These are phyloP conservation scores for Orussus abietinus DNA, from an alignment of 1,140 invertebrate species.

Conservation along the genomic window DNA sequence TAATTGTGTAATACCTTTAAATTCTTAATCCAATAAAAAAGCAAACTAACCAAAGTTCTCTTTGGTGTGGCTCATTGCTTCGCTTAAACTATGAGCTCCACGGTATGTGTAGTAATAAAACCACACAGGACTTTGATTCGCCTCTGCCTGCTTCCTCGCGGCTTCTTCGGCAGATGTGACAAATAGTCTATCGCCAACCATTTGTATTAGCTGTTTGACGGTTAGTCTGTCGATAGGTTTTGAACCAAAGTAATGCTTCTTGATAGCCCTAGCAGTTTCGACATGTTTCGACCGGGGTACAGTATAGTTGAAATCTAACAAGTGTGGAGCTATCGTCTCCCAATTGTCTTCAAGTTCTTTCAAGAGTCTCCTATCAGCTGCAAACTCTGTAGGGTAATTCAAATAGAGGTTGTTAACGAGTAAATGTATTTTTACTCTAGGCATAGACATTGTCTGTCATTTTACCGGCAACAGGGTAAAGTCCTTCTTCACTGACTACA, in stretches of 20 bases:
- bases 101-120: conserved; percentile 59
- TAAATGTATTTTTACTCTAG: conserved; percentile 5
- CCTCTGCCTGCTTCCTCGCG: conserved; percentile 54
- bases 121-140: conserved; percentile 57
- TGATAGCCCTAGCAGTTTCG: conserved; percentile 53
- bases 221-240: conserved; percentile 44
- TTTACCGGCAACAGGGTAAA: conserved; percentile 62
- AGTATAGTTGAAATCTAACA: conserved; percentile 63
- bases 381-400: conserved; percentile 52
- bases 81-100: conserved; percentile 54
- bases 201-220: conserved; percentile 36
- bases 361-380: conserved; percentile 44
- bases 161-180: conserved; percentile 55
- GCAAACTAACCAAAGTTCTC: conserved; percentile 58
- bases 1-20: conserved; percentile 46
- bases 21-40: conserved; percentile 48
- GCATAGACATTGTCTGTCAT: conserved; percentile 11
- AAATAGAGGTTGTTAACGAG: conserved; percentile 2
- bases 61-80: conserved; percentile 43
- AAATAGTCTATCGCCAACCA: conserved; percentile 61
- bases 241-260: conserved; percentile 55
- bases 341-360: conserved; percentile 56
- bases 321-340: conserved; percentile 55
- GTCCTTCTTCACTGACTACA: conserved; percentile 58
- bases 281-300: conserved; percentile 46